Conservation (phyloP, 2,113 vertebrate species). For the Chauna torquata region DNA sequence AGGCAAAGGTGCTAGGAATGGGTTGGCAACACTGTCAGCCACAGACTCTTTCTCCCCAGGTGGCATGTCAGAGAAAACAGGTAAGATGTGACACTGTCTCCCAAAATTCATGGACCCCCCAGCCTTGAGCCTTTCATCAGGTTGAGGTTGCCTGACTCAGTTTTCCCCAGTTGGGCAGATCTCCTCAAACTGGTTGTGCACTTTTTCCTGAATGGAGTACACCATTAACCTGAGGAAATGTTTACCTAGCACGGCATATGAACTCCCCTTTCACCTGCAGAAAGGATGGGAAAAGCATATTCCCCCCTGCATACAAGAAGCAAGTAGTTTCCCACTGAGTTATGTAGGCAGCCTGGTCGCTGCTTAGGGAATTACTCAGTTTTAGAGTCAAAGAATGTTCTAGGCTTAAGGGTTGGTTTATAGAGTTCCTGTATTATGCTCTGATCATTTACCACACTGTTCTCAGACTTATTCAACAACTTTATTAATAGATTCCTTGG, state of each 20-base stretch:
- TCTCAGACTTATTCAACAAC: not conserved
- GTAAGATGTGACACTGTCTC: accelerated
- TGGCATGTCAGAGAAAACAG: not conserved
- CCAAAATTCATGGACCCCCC: not conserved
- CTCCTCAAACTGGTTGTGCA: not conserved
- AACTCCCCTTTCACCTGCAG: not conserved
- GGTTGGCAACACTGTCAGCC: not conserved
- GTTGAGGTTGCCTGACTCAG: not conserved
- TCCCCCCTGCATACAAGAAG: not conserved
- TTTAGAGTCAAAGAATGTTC: not conserved
- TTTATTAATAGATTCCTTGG: conserved; percentile 32
- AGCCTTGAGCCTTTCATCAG: not conserved
- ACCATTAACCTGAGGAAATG: not conserved
- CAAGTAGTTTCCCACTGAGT: not conserved
- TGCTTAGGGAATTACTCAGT: not conserved
- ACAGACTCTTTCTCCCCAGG: not conserved
- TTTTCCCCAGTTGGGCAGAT: not conserved
- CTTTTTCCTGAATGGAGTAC: not conserved
- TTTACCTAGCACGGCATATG: accelerated
- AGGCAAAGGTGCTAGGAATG: not conserved
- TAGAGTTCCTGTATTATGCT: not conserved
- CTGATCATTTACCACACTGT: not conserved
- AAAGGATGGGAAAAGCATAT: not conserved
- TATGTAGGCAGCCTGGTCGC: not conserved
- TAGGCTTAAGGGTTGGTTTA: not conserved